phyloP scores from a whole-genome alignment of 2,888 invertebrate species.

The Hyles lineata region DNA sequence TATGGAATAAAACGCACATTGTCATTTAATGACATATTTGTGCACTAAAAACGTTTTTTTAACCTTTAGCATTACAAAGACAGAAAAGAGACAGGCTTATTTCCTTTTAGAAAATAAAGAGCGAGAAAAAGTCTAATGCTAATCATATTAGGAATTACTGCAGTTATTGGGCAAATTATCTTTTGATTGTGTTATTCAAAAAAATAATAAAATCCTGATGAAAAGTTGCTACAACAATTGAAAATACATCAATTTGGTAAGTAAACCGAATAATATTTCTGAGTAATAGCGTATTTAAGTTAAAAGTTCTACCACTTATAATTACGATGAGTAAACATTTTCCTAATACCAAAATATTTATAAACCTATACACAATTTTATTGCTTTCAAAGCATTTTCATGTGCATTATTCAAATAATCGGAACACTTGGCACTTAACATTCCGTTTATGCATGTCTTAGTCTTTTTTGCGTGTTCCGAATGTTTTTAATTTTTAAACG shows the following conservation, averaged over 20 bases:
- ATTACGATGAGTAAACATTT: not conserved
- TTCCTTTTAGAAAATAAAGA: not conserved
- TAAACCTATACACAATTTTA: not conserved
- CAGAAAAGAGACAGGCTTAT: not conserved
- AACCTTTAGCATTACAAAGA: not conserved
- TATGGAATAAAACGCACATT: not conserved
- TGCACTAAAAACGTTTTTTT: not conserved
- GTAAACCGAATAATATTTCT: too few species aligned
- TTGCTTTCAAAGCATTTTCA: not conserved
- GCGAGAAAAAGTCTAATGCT: not conserved
- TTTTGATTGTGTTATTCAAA: too few species aligned
- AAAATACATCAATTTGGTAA: too few species aligned
- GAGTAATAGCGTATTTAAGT: too few species aligned
- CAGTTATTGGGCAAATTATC: too few species aligned
- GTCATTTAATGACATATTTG: not conserved
- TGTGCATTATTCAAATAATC: not conserved
- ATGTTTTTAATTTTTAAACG: constrained; percentile 26
- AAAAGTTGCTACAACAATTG: too few species aligned
- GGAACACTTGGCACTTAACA: constrained; percentile 2
- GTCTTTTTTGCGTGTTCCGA: constrained; percentile 16
- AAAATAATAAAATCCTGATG: too few species aligned
- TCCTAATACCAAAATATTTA: not conserved
- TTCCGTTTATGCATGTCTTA: not conserved
- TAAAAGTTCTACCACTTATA: too few species aligned
- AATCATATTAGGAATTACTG: not conserved